A percentile compares a stretch with the other conserved stretches of the same genome.
Evolutionary conservation across 2,797 vertebrate species (phyloP).

Genomic region (Dicrostonyx torquatus): DNA sequence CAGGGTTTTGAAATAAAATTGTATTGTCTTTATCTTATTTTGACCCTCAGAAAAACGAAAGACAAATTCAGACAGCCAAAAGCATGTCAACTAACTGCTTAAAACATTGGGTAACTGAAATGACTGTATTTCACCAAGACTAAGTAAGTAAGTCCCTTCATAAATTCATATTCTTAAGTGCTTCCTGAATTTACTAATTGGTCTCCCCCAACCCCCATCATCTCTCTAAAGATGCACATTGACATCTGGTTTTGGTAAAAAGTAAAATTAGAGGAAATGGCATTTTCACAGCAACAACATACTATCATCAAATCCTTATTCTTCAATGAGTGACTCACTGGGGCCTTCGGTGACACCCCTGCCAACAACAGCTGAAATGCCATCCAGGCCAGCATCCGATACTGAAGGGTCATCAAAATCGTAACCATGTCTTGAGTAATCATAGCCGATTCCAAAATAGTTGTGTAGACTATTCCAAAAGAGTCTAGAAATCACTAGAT

Average conservation of each 20-base stretch:
- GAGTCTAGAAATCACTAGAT: conserved; percentile 68
- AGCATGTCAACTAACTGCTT: neutral
- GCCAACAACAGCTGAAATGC: conserved; percentile 67
- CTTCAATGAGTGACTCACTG: conserved; percentile 41
- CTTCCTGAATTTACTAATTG: neutral
- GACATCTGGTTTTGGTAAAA: conserved; percentile 68
- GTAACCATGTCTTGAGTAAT: conserved; percentile 47
- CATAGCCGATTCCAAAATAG: conserved; percentile 54
- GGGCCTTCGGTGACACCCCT: conserved; percentile 53
- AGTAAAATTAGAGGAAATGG: conserved; percentile 63
- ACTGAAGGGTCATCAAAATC: conserved; percentile 23
- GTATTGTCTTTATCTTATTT: neutral
- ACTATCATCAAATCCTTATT: neutral
- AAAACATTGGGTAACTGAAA: neutral
- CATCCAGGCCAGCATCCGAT: neutral
- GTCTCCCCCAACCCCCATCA: too few species aligned
- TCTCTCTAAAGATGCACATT: conserved; percentile 68
- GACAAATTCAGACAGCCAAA: neutral
- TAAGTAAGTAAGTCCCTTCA: neutral
- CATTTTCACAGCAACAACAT: conserved; percentile 68
- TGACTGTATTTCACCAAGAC: neutral
- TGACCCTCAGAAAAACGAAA: neutral
- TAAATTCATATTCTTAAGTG: neutral
- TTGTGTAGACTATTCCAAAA: too few species aligned
- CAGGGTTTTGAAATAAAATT: neutral